These are phyloP conservation scores for Neofelis nebulosa DNA, from an alignment of 2,113 vertebrate genomes.

Conservation along the genomic window DNA sequence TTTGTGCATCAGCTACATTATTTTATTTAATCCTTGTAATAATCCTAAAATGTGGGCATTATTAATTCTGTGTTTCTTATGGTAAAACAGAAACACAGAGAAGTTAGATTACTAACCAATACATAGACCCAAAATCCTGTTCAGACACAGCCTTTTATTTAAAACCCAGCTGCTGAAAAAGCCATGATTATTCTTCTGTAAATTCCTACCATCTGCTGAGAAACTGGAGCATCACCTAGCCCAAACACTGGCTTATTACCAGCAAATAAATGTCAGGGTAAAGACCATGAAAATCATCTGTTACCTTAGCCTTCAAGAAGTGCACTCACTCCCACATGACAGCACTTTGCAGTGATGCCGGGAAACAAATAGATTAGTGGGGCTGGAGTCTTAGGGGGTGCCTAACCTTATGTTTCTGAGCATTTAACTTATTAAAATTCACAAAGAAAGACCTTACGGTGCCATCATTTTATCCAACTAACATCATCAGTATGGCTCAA, in stretches of 20 bases:
- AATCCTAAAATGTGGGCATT: not conserved
- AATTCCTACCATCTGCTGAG: constrained; percentile 66
- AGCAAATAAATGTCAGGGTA: constrained; percentile 60
- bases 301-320: constrained; percentile 44
- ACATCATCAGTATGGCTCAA: constrained; percentile 70
- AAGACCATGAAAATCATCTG: constrained; percentile 64
- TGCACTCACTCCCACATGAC: not conserved
- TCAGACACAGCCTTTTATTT: not conserved
- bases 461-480: constrained; percentile 65
- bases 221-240: constrained; percentile 21
- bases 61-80: not conserved
- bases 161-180: not conserved
- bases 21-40: not conserved
- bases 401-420: constrained; percentile 69
- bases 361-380: constrained; percentile 55
- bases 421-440: constrained; percentile 76
- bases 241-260: constrained; percentile 46
- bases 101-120: not conserved
- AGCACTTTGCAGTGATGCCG: not conserved
- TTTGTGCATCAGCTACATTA: not conserved
- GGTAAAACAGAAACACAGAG: not conserved
- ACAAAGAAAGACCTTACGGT: constrained; percentile 72
- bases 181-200: constrained; percentile 30
- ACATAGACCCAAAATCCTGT: not conserved
- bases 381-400: constrained; percentile 11